Percentiles rank a stretch among this genome's conserved stretches.
Conservation (phyloP, 1,140 invertebrate species). For the Pogonus chalceus region DNA sequence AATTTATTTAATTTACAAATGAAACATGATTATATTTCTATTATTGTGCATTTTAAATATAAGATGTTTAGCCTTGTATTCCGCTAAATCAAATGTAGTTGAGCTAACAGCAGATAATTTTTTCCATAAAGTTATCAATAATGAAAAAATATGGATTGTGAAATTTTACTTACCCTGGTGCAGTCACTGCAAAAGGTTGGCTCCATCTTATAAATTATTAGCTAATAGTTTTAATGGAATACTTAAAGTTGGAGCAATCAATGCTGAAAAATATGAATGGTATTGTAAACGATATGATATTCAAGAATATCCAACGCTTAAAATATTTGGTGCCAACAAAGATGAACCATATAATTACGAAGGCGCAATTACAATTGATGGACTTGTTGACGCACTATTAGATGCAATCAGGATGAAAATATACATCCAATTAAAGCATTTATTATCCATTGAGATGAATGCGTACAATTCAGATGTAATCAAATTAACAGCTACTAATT, state of each 20-base stretch:
- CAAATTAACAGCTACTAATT: constrained; percentile 89
- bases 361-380: constrained; percentile 77
- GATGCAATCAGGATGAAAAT: constrained; percentile 60
- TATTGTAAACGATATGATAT: constrained; percentile 74
- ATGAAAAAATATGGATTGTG: constrained; percentile 85
- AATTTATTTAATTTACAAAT: no score
- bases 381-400: constrained; percentile 74
- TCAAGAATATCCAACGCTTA: constrained; percentile 91
- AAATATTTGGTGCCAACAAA: constrained; percentile 86
- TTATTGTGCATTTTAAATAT: constrained; percentile 23
- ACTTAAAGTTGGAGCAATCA: constrained; percentile 86
- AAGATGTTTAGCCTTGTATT: constrained; percentile 62
- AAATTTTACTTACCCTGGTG: constrained; percentile 94
- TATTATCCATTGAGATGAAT: constrained; percentile 43
- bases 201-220: constrained; percentile 80
- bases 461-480: constrained; percentile 68
- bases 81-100: constrained; percentile 73
- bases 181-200: constrained; percentile 72
- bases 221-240: constrained; percentile 83
- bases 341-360: constrained; percentile 79
- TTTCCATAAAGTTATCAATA: constrained; percentile 70
- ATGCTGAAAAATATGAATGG: constrained; percentile 82
- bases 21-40: no score
- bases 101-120: constrained; percentile 89
- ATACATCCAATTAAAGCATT: constrained; percentile 50